Evolutionary conservation across 2,113 vertebrate genomes (phyloP).

Genomic region (Melanotaenia duboulayi): DNA sequence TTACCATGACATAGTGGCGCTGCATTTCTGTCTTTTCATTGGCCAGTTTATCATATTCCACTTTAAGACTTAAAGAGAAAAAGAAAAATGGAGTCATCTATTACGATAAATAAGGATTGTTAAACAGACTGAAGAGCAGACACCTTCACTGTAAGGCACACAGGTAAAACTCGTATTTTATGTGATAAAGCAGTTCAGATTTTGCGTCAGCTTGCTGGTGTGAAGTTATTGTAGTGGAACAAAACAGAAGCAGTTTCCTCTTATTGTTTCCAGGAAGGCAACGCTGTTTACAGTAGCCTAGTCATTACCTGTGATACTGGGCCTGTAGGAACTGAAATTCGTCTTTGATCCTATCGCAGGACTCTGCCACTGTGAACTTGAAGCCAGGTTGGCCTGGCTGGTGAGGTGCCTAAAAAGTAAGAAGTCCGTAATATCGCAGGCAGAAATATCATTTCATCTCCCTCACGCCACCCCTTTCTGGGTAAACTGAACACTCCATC

Average conservation of each 20-base stretch:
- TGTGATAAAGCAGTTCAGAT: neutral
- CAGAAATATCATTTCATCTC: conserved; percentile 46
- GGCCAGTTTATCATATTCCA: conserved; percentile 96
- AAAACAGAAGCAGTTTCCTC: conserved; percentile 49
- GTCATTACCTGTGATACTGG: conserved; percentile 92
- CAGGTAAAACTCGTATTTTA: neutral
- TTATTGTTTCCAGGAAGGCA: conserved; percentile 59
- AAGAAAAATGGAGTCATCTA: neutral
- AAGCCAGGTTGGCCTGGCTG: conserved; percentile 94
- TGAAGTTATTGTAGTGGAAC: conserved; percentile 18
- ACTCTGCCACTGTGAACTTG: conserved; percentile 96
- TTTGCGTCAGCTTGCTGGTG: neutral
- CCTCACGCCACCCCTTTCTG: neutral
- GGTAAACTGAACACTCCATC: conserved; percentile 20
- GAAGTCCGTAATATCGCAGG: conserved; percentile 42
- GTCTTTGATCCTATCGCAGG: conserved; percentile 95
- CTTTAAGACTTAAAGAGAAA: conserved; percentile 84
- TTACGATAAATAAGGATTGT: neutral
- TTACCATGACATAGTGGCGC: conserved; percentile 98
- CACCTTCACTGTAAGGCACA: neutral
- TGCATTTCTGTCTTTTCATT: conserved; percentile 98
- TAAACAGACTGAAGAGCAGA: neutral
- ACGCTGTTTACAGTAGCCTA: conserved; percentile 20
- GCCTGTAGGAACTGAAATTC: conserved; percentile 97
- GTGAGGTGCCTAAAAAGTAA: conserved; percentile 87